Conservation (phyloP, 2,113 vertebrate species). For the Ciconia maguari region DNA sequence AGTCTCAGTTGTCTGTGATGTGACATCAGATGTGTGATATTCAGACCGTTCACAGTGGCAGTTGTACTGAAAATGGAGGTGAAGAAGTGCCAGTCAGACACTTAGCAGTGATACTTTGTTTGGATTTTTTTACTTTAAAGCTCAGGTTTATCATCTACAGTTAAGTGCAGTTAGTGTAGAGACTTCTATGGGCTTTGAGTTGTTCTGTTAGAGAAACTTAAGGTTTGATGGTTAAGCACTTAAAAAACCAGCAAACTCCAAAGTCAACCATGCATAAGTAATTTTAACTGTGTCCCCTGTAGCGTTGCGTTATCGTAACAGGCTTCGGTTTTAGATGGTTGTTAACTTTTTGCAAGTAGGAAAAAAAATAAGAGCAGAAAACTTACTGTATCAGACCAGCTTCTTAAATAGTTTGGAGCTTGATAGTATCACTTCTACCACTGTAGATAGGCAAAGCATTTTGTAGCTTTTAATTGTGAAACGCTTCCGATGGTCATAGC, state of each 20-base stretch:
- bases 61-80: background rate
- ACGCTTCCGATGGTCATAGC: background rate
- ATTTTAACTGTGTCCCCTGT: background rate
- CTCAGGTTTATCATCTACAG: background rate
- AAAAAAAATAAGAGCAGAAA: background rate
- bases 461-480: background rate
- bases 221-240: background rate
- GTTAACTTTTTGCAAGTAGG: background rate
- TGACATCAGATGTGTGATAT: background rate
- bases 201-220: background rate
- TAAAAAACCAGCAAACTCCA: background rate
- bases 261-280: background rate
- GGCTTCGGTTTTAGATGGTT: background rate
- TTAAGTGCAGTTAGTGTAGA: background rate
- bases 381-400: background rate
- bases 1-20: background rate
- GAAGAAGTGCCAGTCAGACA: background rate
- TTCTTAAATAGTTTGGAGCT: background rate
- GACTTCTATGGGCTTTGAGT: background rate
- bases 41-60: background rate
- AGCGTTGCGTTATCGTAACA: background rate
- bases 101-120: background rate
- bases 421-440: background rate
- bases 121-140: background rate
- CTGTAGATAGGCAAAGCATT: background rate